phyloP scores from a whole-genome alignment of 2,797 vertebrate genomes.

The Trematomus bernacchii region DNA sequence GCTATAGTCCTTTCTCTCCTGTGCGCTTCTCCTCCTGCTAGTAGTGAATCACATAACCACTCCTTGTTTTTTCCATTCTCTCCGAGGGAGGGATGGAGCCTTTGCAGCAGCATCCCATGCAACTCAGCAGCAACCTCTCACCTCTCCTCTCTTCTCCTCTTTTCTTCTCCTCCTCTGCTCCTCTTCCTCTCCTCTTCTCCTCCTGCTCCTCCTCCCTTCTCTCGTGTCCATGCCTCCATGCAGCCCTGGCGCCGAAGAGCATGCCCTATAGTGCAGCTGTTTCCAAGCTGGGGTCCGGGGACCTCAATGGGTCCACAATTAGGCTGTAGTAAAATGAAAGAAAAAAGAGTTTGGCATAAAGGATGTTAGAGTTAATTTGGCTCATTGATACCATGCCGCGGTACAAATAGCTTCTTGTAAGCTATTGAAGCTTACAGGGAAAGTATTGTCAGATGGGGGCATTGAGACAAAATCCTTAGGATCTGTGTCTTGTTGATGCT shows the following conservation, averaged over 20 bases:
- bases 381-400: not conserved
- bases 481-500: not conserved
- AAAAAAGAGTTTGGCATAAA: slow-evolving; percentile 1
- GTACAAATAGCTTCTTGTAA: not conserved
- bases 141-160: slow-evolving; percentile 50
- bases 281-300: slow-evolving; percentile 49
- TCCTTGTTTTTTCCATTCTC: slow-evolving; percentile 78
- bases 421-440: not conserved
- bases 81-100: slow-evolving; percentile 71
- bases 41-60: slow-evolving; percentile 80
- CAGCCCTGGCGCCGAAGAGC: slow-evolving; percentile 46
- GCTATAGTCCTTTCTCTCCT: slow-evolving; percentile 72
- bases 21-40: slow-evolving; percentile 64
- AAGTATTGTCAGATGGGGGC: not conserved
- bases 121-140: slow-evolving; percentile 79
- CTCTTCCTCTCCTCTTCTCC: slow-evolving; percentile 12
- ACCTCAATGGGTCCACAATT: slow-evolving; percentile 25
- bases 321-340: slow-evolving; percentile 3
- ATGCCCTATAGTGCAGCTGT: slow-evolving; percentile 57
- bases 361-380: not conserved
- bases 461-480: not conserved
- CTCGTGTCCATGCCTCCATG: slow-evolving; percentile 44
- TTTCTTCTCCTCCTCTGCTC: slow-evolving; percentile 9
- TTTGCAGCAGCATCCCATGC: slow-evolving; percentile 70
- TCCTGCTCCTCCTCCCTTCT: slow-evolving; percentile 11